Percentiles rank a stretch among this genome's conserved stretches.
These are phyloP conservation scores for Burhinus oedicnemus DNA, from an alignment of 2,113 vertebrate genomes.

Conservation along the genomic window DNA sequence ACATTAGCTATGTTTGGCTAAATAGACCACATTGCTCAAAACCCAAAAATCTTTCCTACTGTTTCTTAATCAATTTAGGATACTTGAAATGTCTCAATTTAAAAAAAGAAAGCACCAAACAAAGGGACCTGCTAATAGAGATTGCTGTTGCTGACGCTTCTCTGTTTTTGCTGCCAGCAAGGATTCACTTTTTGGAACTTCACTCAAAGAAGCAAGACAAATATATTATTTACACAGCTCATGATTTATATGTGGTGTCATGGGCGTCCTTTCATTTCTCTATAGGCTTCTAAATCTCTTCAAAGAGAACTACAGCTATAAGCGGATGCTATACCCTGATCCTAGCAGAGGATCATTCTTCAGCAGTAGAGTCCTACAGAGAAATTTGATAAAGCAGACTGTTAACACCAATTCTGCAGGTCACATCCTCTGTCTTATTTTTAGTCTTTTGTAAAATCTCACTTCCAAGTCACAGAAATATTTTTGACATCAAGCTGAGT, in stretches of 20 bases:
- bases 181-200: neutral
- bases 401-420: neutral
- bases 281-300: neutral
- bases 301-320: neutral
- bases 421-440: neutral
- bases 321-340: neutral
- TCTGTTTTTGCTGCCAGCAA: neutral
- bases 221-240: slow-evolving; percentile 12
- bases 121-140: slow-evolving; percentile 3
- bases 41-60: slow-evolving; percentile 19
- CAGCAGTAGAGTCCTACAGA: neutral
- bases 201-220: neutral
- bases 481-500: neutral
- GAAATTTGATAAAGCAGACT: neutral
- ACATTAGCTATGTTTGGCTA: slow-evolving; percentile 8
- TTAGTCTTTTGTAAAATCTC: neutral
- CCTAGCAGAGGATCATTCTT: neutral
- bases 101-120: slow-evolving; percentile 8
- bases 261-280: neutral
- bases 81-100: neutral
- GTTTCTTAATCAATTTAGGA: slow-evolving; percentile 16
- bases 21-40: slow-evolving; percentile 1
- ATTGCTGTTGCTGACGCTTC: neutral
- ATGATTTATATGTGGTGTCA: neutral
- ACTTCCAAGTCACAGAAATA: neutral